Evolutionary conservation across 2,113 vertebrate genomes (phyloP).

Genomic region (Ramphastos sulfuratus): DNA sequence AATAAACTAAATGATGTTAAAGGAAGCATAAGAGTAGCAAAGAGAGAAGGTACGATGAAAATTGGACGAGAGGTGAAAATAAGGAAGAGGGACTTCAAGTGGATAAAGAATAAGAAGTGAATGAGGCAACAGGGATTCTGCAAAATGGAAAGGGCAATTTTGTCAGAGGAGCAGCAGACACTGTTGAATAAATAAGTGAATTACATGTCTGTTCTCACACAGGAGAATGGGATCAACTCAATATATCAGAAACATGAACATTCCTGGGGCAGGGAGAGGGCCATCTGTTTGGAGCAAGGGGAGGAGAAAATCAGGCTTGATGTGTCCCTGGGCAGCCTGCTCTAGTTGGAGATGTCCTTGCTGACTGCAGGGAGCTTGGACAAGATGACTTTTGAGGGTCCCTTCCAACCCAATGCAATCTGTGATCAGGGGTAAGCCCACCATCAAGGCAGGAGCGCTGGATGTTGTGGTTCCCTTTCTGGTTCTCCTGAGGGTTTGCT

Average conservation of each 20-base stretch:
- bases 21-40: background rate
- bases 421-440: background rate
- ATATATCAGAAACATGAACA: background rate
- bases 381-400: no score
- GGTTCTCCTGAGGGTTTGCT: background rate
- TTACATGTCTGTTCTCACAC: background rate
- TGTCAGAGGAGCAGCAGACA: background rate
- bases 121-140: conserved; percentile 22
- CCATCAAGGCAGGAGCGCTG: fast-evolving
- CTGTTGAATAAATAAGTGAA: conserved; percentile 51
- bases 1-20: conserved; percentile 13
- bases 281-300: background rate
- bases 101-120: conserved; percentile 31
- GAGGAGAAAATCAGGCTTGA: background rate
- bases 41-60: conserved; percentile 13
- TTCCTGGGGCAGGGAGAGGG: background rate
- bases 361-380: no score
- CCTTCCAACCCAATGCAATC: no score
- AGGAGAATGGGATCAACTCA: background rate
- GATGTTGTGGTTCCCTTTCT: background rate
- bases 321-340: no score
- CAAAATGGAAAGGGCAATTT: conserved; percentile 44
- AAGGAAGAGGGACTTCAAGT: conserved; percentile 23
- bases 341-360: no score
- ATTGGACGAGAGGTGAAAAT: conserved; percentile 26